Evolutionary conservation across 2,888 invertebrate genomes (phyloP).

Genomic region (Rhamnusium bicolor): DNA sequence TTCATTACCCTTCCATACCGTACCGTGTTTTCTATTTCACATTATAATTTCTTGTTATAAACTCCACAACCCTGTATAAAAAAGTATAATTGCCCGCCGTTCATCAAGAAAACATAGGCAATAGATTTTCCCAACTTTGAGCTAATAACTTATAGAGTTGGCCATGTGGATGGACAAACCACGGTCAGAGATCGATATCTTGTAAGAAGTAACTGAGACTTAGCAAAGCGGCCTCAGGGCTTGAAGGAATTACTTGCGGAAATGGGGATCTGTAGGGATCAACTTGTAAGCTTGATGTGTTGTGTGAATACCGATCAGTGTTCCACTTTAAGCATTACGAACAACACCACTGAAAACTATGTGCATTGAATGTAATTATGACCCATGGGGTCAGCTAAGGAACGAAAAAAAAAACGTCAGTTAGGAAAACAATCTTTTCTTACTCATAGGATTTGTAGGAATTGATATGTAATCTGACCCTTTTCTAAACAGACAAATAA

Average conservation of each 20-base stretch:
- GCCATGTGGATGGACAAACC: slow-evolving; percentile 7
- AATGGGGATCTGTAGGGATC: slow-evolving; percentile 67
- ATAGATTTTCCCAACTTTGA: neutral
- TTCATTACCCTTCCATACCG: no score
- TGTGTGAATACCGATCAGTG: slow-evolving; percentile 65
- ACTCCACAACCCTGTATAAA: neutral
- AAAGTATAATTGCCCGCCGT: neutral
- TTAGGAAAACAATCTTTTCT: slow-evolving; percentile 18
- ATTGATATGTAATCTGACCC: slow-evolving; percentile 22
- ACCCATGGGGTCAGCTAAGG: neutral
- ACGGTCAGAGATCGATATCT: slow-evolving; percentile 62
- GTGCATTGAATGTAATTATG: slow-evolving; percentile 38
- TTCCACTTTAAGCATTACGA: slow-evolving; percentile 45
- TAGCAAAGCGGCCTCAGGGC: slow-evolving; percentile 63
- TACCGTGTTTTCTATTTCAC: no score
- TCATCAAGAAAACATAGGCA: neutral
- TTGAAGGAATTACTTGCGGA: slow-evolving; percentile 67
- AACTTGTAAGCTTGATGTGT: slow-evolving; percentile 66
- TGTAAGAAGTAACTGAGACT: slow-evolving; percentile 62
- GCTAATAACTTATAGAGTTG: neutral
- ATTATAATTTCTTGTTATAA: no score
- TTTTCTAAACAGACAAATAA: neutral
- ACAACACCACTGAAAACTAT: slow-evolving; percentile 40
- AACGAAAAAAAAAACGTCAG: neutral
- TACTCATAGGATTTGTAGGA: slow-evolving; percentile 16